Percentiles rank a stretch among this genome's conserved stretches.
Conservation (phyloP, 2,888 invertebrate genomes). For the Habroteleia sp. region DNA sequence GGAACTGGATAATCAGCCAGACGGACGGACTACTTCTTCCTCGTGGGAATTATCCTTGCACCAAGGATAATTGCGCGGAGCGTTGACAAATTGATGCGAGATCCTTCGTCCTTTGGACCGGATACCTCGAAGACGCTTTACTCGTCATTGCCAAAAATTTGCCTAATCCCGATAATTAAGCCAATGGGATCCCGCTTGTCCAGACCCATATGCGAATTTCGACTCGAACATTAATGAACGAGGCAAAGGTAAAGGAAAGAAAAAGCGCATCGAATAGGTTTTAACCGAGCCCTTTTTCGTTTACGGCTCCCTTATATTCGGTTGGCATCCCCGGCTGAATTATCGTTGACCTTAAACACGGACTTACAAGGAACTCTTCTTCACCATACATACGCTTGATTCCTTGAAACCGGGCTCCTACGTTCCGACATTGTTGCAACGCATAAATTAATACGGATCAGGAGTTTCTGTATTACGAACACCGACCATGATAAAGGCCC, state of each 20-base stretch:
- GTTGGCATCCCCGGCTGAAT: constrained; percentile 75
- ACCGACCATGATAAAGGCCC: constrained; percentile 65
- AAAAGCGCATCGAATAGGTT: constrained; percentile 71
- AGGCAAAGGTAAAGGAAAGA: constrained; percentile 52
- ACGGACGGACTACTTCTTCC: no score
- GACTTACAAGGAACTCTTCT: constrained; percentile 74
- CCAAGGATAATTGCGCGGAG: no score
- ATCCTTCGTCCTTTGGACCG: no score
- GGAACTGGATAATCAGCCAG: no score
- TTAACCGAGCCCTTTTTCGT: constrained; percentile 70
- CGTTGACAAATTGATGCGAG: constrained; percentile 78
- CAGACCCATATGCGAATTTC: neutral
- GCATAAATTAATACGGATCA: constrained; percentile 77
- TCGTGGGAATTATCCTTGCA: no score
- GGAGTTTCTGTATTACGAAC: constrained; percentile 74
- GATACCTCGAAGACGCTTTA: no score
- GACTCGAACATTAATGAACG: constrained; percentile 35
- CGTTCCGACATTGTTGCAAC: constrained; percentile 76
- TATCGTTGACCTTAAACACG: constrained; percentile 77
- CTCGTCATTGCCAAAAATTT: constrained; percentile 6
- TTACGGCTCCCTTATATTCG: constrained; percentile 70
- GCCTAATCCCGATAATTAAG: constrained; percentile 40
- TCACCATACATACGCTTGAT: constrained; percentile 61
- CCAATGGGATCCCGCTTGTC: neutral
- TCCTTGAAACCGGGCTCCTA: constrained; percentile 56